phyloP scores from a whole-genome alignment of 2,888 invertebrate genomes.

The Lasioglossum figueresi region DNA sequence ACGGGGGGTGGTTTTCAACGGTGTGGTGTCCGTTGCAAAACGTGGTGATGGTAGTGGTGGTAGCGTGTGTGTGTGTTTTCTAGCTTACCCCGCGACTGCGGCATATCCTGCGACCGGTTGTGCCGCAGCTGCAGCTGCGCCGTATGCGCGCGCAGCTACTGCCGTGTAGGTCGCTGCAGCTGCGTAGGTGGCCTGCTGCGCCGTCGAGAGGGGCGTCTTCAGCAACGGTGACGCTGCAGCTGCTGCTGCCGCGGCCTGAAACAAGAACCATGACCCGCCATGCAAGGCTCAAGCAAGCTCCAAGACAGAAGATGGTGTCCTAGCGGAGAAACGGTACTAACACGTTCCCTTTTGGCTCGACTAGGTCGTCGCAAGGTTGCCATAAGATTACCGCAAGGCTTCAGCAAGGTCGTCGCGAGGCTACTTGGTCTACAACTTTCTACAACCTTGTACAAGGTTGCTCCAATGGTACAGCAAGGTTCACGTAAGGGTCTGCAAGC shows the following conservation, averaged over 20 bases:
- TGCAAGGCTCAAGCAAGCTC: conserved; percentile 82
- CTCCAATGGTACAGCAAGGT: too few species aligned
- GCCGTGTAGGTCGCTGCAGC: conserved; percentile 95
- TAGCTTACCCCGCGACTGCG: conserved; percentile 88
- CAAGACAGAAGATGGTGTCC: conserved; percentile 61
- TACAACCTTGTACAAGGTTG: too few species aligned
- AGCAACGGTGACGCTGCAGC: conserved; percentile 92
- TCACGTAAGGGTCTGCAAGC: too few species aligned
- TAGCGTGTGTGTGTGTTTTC: conserved; percentile 27
- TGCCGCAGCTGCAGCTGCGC: conserved; percentile 90
- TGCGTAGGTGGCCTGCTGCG: conserved; percentile 94
- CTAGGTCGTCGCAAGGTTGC: background rate
- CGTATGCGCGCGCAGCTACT: conserved; percentile 93
- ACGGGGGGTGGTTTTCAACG: background rate
- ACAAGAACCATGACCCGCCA: conserved; percentile 83
- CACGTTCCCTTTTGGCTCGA: conserved; percentile 22
- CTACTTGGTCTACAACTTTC: background rate
- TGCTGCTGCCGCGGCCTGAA: conserved; percentile 87
- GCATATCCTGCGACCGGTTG: conserved; percentile 91
- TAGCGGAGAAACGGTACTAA: conserved; percentile 54
- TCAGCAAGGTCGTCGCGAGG: background rate
- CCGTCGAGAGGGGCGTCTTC: conserved; percentile 92
- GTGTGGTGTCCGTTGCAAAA: background rate
- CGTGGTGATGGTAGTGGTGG: conserved; percentile 14
- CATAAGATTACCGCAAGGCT: background rate